Conservation (phyloP, 2,113 vertebrate species). For the Okapia johnstoni region DNA sequence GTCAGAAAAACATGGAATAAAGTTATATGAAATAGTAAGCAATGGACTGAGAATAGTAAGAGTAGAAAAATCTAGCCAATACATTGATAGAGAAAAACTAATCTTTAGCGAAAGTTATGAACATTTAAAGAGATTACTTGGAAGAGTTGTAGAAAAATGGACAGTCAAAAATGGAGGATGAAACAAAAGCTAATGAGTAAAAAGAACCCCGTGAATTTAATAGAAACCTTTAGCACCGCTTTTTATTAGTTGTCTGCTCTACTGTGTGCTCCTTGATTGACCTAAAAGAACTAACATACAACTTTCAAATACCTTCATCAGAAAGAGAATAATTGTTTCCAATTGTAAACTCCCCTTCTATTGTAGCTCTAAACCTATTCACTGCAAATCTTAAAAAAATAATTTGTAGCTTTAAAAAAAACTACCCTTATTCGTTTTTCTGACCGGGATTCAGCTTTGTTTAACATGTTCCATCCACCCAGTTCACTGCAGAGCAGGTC, state of each 20-base stretch:
- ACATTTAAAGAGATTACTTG: neutral
- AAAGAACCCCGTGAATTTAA: neutral
- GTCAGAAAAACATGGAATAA: fast-evolving
- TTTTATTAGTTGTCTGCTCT: neutral
- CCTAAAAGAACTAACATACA: neutral
- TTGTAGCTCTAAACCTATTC: neutral
- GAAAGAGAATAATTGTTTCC: neutral
- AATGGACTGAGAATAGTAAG: neutral
- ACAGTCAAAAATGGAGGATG: neutral
- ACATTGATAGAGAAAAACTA: neutral
- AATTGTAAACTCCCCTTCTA: neutral
- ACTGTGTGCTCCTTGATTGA: neutral
- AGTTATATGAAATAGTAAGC: neutral
- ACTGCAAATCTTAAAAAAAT: neutral
- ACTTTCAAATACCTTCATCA: neutral
- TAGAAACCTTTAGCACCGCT: fast-evolving
- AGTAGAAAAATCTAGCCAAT: neutral
- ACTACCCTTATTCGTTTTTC: neutral
- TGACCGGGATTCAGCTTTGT: neutral
- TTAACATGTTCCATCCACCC: neutral
- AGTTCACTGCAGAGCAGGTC: neutral
- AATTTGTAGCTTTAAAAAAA: neutral
- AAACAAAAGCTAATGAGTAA: neutral
- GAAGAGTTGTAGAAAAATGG: neutral
- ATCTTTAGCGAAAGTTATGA: fast-evolving